Evolutionary conservation across 2,888 invertebrate species (phyloP).

Genomic region (Drosophila imparisetae): DNA sequence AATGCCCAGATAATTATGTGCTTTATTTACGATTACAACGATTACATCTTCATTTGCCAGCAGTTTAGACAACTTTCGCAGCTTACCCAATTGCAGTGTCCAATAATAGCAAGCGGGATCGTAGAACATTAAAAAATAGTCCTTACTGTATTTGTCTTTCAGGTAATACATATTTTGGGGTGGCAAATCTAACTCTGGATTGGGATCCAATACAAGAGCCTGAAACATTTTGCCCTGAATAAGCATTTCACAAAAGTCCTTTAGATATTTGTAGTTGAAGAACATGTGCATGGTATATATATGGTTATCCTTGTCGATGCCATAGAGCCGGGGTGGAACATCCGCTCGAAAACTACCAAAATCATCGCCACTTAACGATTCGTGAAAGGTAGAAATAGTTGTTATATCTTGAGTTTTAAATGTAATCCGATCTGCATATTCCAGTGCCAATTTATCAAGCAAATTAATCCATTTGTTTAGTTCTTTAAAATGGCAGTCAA

Average conservation of each 20-base stretch:
- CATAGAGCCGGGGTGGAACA: constrained; percentile 48
- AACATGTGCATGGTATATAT: constrained; percentile 55
- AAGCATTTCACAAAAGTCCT: constrained; percentile 51
- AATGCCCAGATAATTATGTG: constrained; percentile 1
- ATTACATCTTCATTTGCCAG: constrained; percentile 4
- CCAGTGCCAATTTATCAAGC: constrained; percentile 26
- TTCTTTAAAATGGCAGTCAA: constrained; percentile 11
- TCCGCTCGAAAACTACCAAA: constrained; percentile 41
- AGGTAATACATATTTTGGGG: constrained; percentile 43
- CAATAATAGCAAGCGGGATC: constrained; percentile 48
- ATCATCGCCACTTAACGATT: constrained; percentile 10
- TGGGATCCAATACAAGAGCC: constrained; percentile 32
- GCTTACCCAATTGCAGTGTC: constrained; percentile 37
- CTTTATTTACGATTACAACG: constrained; percentile 2
- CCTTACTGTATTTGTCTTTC: constrained; percentile 3
- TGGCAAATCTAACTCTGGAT: constrained; percentile 5
- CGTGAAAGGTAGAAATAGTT: constrained; percentile 25
- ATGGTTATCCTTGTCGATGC: constrained; percentile 26
- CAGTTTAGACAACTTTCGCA: constrained; percentile 18
- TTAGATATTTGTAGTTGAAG: constrained; percentile 43
- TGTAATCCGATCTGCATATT: constrained; percentile 26
- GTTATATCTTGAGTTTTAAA: constrained; percentile 35
- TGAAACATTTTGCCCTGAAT: constrained; percentile 31
- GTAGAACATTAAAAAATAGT: constrained; percentile 48
- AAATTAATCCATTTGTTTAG: constrained; percentile 31